Percentiles rank a stretch among this genome's conserved stretches.
These are phyloP conservation scores for Prorops nasuta DNA, from an alignment of 1,140 invertebrate species.

Conservation along the genomic window DNA sequence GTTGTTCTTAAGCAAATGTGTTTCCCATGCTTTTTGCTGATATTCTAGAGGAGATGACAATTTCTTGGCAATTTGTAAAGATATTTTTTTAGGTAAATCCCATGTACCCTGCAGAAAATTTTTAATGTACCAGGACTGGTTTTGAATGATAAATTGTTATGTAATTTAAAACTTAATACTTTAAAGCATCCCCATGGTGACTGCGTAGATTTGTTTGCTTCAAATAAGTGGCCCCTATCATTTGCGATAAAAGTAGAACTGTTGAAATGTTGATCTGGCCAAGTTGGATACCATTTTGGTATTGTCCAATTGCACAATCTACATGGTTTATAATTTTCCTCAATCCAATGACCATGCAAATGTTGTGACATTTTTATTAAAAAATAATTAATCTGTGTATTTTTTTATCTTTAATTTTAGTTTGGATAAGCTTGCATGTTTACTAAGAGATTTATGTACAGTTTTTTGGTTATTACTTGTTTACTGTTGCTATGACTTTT, in stretches of 20 bases:
- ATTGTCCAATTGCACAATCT: conserved; percentile 41
- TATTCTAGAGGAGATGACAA: conserved; percentile 26
- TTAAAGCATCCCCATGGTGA: conserved; percentile 28
- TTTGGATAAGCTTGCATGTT: no score
- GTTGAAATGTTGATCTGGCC: conserved; percentile 32
- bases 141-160: conserved; percentile 9
- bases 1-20: conserved; percentile 13
- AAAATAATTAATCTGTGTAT: no score
- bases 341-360: conserved; percentile 38
- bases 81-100: conserved; percentile 38
- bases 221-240: conserved; percentile 29
- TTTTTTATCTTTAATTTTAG: no score
- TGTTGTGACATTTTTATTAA: conserved; percentile 35
- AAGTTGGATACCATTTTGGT: conserved; percentile 36
- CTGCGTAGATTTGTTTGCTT: conserved; percentile 13
- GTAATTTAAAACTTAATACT: conserved; percentile 19
- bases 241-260: conserved; percentile 32
- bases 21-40: conserved; percentile 24
- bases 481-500: neutral
- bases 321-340: conserved; percentile 30
- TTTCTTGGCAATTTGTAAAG: conserved; percentile 23
- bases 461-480: no score
- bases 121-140: neutral
- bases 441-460: no score
- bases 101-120: conserved; percentile 29